Evolutionary conservation across 2,888 invertebrate species (phyloP).

Genomic region (Nomada goodeniana): DNA sequence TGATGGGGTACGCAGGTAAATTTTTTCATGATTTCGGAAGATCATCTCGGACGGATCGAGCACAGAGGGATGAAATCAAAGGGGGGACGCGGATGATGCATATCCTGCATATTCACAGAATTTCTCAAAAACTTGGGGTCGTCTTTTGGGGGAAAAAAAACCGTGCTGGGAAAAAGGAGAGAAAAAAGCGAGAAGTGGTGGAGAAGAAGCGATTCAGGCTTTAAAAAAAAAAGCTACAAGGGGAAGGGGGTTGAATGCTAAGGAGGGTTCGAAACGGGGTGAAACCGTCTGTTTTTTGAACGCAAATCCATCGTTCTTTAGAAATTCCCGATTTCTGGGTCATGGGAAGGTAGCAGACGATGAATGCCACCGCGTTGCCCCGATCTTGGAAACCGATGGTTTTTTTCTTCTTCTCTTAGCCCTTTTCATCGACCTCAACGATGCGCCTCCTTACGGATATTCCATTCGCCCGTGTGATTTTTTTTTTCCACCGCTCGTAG

Average conservation of each 20-base stretch:
- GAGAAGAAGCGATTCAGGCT: slow-evolving; percentile 68
- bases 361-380: slow-evolving; percentile 73
- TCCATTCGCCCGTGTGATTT: slow-evolving; percentile 46
- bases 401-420: slow-evolving; percentile 70
- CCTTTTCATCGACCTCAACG: slow-evolving; percentile 26
- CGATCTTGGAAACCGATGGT: slow-evolving; percentile 81
- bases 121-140: slow-evolving; percentile 75
- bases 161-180: neutral
- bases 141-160: slow-evolving; percentile 1
- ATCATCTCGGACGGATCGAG: slow-evolving; percentile 68
- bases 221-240: slow-evolving; percentile 64
- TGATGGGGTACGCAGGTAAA: slow-evolving; percentile 80
- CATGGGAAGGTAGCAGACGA: slow-evolving; percentile 80
- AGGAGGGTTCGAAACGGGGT: slow-evolving; percentile 76
- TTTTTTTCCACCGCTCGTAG: slow-evolving; percentile 49
- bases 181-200: slow-evolving; percentile 51
- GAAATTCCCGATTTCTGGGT: slow-evolving; percentile 81
- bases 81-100: slow-evolving; percentile 73
- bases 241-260: slow-evolving; percentile 59
- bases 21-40: slow-evolving; percentile 83
- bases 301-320: slow-evolving; percentile 79
- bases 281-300: slow-evolving; percentile 79
- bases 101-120: slow-evolving; percentile 83
- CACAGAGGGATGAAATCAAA: slow-evolving; percentile 62
- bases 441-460: slow-evolving; percentile 22